Evolutionary conservation across 2,113 vertebrate genomes (phyloP).

Genomic region (Solea solea): DNA sequence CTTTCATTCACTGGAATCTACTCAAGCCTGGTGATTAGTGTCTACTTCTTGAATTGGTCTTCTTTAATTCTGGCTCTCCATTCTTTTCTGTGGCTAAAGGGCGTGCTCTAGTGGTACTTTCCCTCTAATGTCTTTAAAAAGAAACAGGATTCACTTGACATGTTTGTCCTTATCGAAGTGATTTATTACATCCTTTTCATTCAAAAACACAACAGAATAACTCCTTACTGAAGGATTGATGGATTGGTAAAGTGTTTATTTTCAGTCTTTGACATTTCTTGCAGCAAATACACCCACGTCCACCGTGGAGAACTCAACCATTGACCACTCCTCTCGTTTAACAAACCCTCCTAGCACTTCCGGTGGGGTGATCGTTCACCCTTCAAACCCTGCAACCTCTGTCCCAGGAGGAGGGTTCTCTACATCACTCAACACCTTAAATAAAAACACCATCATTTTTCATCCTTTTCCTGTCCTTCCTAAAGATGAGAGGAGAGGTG

Average conservation of each 20-base stretch:
- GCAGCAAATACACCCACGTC: slow-evolving; percentile 25
- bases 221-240: neutral
- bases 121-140: neutral
- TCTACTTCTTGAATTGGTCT: slow-evolving; percentile 21
- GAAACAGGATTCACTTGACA: slow-evolving; percentile 4
- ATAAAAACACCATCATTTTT: neutral
- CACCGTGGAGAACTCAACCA: slow-evolving; percentile 4
- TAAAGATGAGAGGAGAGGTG: slow-evolving; percentile 14
- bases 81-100: slow-evolving; percentile 20
- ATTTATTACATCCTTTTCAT: neutral
- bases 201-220: neutral
- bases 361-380: neutral
- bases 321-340: slow-evolving; percentile 6
- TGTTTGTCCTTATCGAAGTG: neutral
- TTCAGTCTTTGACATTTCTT: slow-evolving; percentile 46
- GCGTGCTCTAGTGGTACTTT: slow-evolving; percentile 53
- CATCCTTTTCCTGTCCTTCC: slow-evolving; percentile 10
- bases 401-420: neutral
- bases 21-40: slow-evolving; percentile 17
- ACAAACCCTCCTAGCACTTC: neutral
- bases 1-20: slow-evolving; percentile 23
- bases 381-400: neutral
- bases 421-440: neutral
- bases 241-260: neutral
- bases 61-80: slow-evolving; percentile 8